Base-by-base conservation (phyloP, 2,888 invertebrate genomes). In the Erebia ligea region DNA sequence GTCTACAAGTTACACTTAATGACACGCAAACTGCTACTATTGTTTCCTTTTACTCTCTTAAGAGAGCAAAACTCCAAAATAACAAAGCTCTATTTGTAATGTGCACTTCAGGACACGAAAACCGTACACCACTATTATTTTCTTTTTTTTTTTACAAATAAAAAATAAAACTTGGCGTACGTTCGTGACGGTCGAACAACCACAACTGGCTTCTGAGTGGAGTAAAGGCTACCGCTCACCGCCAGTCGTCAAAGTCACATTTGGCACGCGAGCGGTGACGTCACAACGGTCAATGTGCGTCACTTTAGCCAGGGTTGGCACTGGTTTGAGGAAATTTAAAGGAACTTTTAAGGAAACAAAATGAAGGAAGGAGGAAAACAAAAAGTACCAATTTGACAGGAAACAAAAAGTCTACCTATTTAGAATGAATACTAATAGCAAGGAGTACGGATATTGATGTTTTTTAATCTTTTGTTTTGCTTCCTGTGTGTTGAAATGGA, bases 221-320 rank as follows among this genome's bases (percentile, higher is more conserved):
- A 10, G 13, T 21, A 10, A 21, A 19, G 45, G 62, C 61, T 45
- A 25, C 61, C 57, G 48, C 50, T 45, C 63, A 62, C 25, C 58
- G 59, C 42, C 52, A 63, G 67, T 64, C 56, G 61, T 15, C 56
- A n/a, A 45, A 58, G 70, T 67, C 68, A 68, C 59, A 42, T 71
- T 69, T 50, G 63, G 69, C 75, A 73, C 69, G 72, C 73, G 64
- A 69, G 50, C 50, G 34, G 63, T 84, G 86, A 86, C 86, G 86
- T 84, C 83, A 82, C 79, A 52, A 63, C 67, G 76, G 73, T 69
- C 73, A 71, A 59, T 74, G 75, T 74, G 77, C 80, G 80, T 79
- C 79, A 82, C 77, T 68, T 42, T 11, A n/a, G 11, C 42, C 71
- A 71, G 76, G 74, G 70, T 63, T 64, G 73, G 71, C 70, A 52